Conservation (phyloP, 2,797 vertebrate genomes). For the Microchirus variegatus region DNA sequence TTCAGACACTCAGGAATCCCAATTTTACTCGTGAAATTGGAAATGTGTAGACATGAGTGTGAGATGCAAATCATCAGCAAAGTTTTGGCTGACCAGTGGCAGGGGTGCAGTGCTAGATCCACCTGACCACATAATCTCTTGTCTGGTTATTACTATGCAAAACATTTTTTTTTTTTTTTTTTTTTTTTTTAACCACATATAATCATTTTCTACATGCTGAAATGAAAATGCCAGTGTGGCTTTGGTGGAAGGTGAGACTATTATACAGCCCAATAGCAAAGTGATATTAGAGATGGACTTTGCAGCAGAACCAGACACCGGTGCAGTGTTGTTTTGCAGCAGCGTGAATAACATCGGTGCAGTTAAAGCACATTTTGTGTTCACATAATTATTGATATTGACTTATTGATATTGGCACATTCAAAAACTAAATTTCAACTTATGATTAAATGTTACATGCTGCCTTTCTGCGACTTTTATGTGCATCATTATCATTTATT, state of each 20-base stretch:
- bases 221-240: constrained; percentile 9
- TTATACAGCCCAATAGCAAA: background rate
- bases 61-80: constrained; percentile 73
- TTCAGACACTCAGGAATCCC: constrained; percentile 83
- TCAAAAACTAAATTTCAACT: no score
- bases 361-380: background rate
- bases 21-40: constrained; percentile 83
- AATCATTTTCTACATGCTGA: background rate
- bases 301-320: background rate
- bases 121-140: constrained; percentile 25
- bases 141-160: constrained; percentile 1
- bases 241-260: constrained; percentile 4
- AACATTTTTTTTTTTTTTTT: no score
- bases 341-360: background rate
- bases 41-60: constrained; percentile 78
- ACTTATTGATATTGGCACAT: no score
- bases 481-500: no score
- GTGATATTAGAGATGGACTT: background rate
- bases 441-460: no score
- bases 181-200: no score
- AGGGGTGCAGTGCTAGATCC: constrained; percentile 26
- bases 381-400: no score
- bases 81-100: constrained; percentile 65
- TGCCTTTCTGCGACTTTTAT: no score
- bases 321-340: background rate